Percentiles rank a stretch among this genome's conserved stretches.
Evolutionary conservation across 92 coral and sea anemone genomes (phyloP).

Genomic region (Blastomussa wellsi): DNA sequence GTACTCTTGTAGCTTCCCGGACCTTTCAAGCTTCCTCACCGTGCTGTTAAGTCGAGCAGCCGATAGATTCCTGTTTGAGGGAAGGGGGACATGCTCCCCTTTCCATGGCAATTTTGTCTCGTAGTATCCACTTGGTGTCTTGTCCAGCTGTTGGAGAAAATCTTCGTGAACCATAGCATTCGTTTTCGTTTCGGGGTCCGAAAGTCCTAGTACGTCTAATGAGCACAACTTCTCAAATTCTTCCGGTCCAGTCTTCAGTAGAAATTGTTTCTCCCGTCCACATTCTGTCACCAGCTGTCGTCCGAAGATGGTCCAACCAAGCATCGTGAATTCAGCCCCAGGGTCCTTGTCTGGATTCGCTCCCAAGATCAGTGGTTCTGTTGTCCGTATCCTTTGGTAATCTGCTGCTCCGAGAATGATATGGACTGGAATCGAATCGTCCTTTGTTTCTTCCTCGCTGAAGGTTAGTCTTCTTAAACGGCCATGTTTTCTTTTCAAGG

Average conservation of each 20-base stretch:
- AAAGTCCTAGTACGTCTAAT: slow-evolving; percentile 68
- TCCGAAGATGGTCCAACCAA: no score
- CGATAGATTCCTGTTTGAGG: slow-evolving; percentile 11
- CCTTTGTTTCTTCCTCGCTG: slow-evolving; percentile 32
- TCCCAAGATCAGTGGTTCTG: slow-evolving; percentile 65
- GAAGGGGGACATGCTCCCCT: background rate
- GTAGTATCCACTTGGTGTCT: background rate
- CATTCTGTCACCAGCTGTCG: background rate
- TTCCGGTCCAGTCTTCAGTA: slow-evolving; percentile 49
- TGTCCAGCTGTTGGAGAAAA: background rate
- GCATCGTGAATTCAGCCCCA: no score
- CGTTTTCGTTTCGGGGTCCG: slow-evolving; percentile 10
- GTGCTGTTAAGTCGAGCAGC: slow-evolving; percentile 58
- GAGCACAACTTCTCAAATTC: slow-evolving; percentile 72
- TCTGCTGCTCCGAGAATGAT: no score
- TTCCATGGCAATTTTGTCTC: background rate
- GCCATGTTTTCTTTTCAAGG: slow-evolving; percentile 32
- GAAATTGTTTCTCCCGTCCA: slow-evolving; percentile 61
- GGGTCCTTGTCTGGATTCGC: no score
- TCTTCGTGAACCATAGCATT: no score
- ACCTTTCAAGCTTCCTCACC: slow-evolving; percentile 50
- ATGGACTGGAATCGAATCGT: slow-evolving; percentile 45
- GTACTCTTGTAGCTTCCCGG: slow-evolving; percentile 46
- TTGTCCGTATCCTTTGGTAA: slow-evolving; percentile 55
- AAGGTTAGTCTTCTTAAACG: no score